Percentiles rank a stretch among this genome's conserved stretches.
Conservation (phyloP, 1,140 invertebrate species). For the Lepidurus couesii region DNA sequence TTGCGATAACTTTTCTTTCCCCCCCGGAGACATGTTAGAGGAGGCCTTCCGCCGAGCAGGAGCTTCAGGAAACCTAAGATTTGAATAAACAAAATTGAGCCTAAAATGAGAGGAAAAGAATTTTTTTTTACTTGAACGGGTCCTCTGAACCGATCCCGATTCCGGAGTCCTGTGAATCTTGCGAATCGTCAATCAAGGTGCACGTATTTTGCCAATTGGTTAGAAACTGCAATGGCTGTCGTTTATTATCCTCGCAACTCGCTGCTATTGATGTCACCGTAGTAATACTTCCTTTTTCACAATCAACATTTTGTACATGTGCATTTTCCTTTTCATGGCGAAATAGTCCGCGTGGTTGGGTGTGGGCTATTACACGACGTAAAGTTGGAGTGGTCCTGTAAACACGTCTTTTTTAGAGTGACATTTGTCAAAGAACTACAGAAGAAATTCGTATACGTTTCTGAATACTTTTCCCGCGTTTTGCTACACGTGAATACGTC, state of each 20-base stretch:
- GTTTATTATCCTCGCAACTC: not conserved
- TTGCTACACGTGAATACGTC: not conserved
- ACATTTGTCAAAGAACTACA: not conserved
- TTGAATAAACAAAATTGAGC: not conserved
- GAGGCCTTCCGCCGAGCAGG: not conserved
- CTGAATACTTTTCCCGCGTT: not conserved
- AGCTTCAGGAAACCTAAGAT: not conserved
- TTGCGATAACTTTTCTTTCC: not conserved
- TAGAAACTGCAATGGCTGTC: conserved; percentile 2
- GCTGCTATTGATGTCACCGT: not conserved
- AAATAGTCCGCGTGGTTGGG: not conserved
- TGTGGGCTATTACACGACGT: not conserved
- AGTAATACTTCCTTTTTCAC: not conserved
- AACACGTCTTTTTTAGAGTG: not conserved
- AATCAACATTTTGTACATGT: not conserved
- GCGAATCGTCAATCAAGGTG: not conserved
- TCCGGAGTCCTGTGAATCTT: not conserved
- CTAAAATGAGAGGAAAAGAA: not conserved
- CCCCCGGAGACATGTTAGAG: conserved; percentile 1
- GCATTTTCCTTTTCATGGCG: not conserved
- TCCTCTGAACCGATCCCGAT: not conserved
- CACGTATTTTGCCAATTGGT: not conserved
- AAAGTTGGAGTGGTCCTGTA: not conserved
- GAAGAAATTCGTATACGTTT: not conserved
- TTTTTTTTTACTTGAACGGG: not conserved